Conservation (phyloP, 2,113 vertebrate species). For the Aphelocoma coerulescens region DNA sequence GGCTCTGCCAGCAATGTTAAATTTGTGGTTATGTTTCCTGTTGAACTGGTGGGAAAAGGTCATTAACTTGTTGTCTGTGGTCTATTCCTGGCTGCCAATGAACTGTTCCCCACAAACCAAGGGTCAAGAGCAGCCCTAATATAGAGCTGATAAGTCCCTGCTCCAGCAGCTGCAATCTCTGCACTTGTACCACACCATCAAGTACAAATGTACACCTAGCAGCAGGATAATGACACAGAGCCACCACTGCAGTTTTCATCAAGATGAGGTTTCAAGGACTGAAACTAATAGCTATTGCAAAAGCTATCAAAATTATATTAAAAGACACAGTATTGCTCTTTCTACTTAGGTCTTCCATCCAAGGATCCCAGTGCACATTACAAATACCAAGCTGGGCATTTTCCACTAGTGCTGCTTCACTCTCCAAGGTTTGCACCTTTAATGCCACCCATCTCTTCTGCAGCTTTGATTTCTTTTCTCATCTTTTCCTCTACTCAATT, state of each 20-base stretch:
- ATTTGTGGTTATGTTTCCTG: slow-evolving; percentile 11
- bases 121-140: slow-evolving; percentile 27
- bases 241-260: background rate
- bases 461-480: background rate
- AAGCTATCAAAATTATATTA: slow-evolving; percentile 42
- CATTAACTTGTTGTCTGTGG: background rate
- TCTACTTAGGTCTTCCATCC: slow-evolving; percentile 1
- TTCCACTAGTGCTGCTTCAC: background rate
- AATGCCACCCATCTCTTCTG: background rate
- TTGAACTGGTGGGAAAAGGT: slow-evolving; percentile 29
- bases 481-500: background rate
- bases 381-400: background rate
- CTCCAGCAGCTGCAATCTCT: background rate
- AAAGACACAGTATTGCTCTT: background rate
- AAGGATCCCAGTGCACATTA: background rate
- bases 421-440: background rate
- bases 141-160: background rate
- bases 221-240: background rate
- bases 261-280: slow-evolving; percentile 31
- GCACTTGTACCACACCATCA: background rate
- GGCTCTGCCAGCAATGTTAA: background rate
- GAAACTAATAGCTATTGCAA: slow-evolving; percentile 28
- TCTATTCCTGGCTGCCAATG: background rate
- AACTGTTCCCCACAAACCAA: background rate
- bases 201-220: background rate